A percentile compares a stretch with the other conserved stretches of the same genome.
These are phyloP conservation scores for Corythaixoides concolor DNA, from an alignment of 2,113 vertebrate species.

Conservation along the genomic window DNA sequence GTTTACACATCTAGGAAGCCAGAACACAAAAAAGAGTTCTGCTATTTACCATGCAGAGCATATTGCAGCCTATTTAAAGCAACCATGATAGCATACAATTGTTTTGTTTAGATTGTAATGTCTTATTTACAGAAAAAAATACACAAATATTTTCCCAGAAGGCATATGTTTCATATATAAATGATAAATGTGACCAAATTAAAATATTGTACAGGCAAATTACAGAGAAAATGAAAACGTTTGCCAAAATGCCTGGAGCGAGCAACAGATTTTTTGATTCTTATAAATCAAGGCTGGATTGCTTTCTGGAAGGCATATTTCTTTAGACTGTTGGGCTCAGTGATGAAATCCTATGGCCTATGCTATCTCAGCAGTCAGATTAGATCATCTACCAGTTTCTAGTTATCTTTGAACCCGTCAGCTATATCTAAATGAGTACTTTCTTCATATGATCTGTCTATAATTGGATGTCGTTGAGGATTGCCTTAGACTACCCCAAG, in stretches of 20 bases:
- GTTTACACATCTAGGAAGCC: background rate
- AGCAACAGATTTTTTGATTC: conserved; percentile 18
- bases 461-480: background rate
- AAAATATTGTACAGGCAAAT: background rate
- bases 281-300: conserved; percentile 17
- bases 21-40: background rate
- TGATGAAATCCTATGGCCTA: background rate
- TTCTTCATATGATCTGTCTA: background rate
- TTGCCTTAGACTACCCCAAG: background rate
- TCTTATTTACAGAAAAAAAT: background rate
- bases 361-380: background rate
- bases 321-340: background rate
- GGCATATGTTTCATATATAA: background rate
- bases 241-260: background rate
- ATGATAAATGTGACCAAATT: conserved; percentile 44
- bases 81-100: background rate
- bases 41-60: background rate
- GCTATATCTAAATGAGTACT: background rate
- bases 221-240: conserved; percentile 38
- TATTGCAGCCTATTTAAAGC: background rate
- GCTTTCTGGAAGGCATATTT: conserved; percentile 20
- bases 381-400: background rate
- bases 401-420: background rate
- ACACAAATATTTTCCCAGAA: conserved; percentile 6
- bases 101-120: background rate